Percentiles rank a stretch among this genome's conserved stretches.
Conservation (phyloP, 2,113 vertebrate genomes). For the Laterallus jamaicensis region DNA sequence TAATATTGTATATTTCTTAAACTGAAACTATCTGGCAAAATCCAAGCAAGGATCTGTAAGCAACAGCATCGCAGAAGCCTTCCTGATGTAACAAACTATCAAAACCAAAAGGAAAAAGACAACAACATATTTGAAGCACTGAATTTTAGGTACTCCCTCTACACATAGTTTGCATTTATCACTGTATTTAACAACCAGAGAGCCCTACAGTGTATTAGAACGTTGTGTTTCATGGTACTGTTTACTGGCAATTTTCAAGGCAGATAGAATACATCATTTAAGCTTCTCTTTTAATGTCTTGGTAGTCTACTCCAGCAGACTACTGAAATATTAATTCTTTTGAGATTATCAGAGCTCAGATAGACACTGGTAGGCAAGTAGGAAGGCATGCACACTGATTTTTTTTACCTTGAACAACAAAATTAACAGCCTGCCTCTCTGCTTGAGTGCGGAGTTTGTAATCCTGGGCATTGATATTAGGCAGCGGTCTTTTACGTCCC, state of each 20-base stretch:
- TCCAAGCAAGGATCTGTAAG: background rate
- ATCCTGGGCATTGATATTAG: slow-evolving; percentile 78
- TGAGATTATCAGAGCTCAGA: background rate
- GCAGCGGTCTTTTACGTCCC: slow-evolving; percentile 85
- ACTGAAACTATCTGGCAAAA: background rate
- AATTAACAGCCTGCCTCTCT: slow-evolving; percentile 93
- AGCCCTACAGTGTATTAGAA: background rate
- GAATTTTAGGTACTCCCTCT: background rate
- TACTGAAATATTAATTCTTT: background rate
- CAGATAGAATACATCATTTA: background rate
- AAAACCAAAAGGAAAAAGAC: background rate
- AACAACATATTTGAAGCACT: background rate
- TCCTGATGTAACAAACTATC: background rate
- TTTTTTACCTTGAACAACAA: slow-evolving; percentile 89
- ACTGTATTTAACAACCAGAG: background rate
- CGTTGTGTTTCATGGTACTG: background rate
- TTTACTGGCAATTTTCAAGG: background rate
- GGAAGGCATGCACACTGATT: background rate
- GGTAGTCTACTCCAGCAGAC: background rate
- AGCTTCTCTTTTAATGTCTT: background rate
- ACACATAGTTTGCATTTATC: background rate
- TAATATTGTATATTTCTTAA: background rate
- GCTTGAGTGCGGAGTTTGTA: slow-evolving; percentile 84
- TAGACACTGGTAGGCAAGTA: background rate
- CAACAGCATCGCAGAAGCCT: background rate